Evolutionary conservation across 92 coral and sea anemone species (phyloP), one percentile per base, ranked within the genome.

Genomic region (Porites rus): DNA sequence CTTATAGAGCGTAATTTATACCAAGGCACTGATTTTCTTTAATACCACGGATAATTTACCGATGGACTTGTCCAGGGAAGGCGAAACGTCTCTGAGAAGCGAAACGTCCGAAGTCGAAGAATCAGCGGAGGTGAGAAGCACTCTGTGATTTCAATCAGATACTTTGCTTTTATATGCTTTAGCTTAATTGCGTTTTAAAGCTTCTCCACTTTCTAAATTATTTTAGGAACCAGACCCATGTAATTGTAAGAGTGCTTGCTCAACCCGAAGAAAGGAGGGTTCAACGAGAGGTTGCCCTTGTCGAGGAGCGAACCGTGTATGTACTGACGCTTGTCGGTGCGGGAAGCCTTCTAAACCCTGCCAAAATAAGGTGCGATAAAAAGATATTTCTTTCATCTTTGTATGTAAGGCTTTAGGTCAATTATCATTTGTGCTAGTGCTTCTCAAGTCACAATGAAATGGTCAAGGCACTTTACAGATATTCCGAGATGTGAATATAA

Each of bases 361-460:
- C 68, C 80, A 59, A 76, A 76, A 76, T 76, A 76, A 76, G 80
- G 80, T 58, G 80, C 58, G 80, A 59, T 76, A 76, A 74, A 74
- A 74, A 3, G 56, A 5, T 74, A 50, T 74, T 74, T 50, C 78
- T 3, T 74, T 74, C 78, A 74, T 74, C 78, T 5, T 59, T 18
- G 69, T 77, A 59, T 51, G 28, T 2, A 2, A 52, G 10, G 78
- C 31, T n/a, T 20, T 74, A 10, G 78, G 7, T 74, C 78, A 17
- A 19, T 74, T 24, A 24, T 24, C 25, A 24, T 24, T 24, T 24
- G 25, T 24, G 25, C 25, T 24, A 24, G 25, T 24, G 25, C 25
- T 24, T 24, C 25, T 24, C 25, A 24, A 24, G 25, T 24, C 25
- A 24, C 25, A 24, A 24, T 24, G 25, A 24, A 24, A 24, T 24